Base-by-base conservation (phyloP, 2,113 vertebrate species). In the Brachypteracias leptosomus region DNA sequence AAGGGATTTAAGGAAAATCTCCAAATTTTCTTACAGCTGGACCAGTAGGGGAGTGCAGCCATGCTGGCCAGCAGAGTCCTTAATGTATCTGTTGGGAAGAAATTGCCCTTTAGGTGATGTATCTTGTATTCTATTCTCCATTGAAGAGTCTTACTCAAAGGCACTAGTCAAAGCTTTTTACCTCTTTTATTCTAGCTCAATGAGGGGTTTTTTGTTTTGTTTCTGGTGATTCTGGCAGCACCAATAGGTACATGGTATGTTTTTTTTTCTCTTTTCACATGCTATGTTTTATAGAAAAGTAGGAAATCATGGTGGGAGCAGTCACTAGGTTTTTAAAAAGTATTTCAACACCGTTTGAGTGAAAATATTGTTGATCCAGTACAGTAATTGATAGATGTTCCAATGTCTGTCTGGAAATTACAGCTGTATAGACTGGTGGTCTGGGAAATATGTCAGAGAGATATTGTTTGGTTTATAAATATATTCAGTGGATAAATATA, bases 371-470 rank as follows among this genome's bases (percentile, higher is more conserved):
- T 81, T 82, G 79, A 79, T 87, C 16, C 63, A 54, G 26, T 67
- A 7, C 35, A 58, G 33, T 94, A 94, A 89, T 58, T 93, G 90
- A 91, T 58, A 82, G 85, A 90, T 90, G 22, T 73, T 94, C 76
- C 62, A 78, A 2, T 20, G 36, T 58, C 54, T 61, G 70, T 88
- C 68, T 93, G 85, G 40, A 94, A 93, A 89, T 89, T 66, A 76
- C 36, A 73, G 42, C 49, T 49, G 9, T 76, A 35, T 71, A 46
- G 76, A 85, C 38, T 72, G 73, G 85, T 71, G 80, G 19, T 52
- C 82, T 65, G 54, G 55, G 71, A 89, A 88, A 46, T 76, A 49
- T 42, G 80, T 93, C 87, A 91, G 74, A 79, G 71, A 24, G 66
- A 46, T 46, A 61, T 68, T 2, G 1, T 33, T 68, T 14, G 40